phyloP scores from a whole-genome alignment of 2,113 vertebrate species.

The Coracopsis vasa region DNA sequence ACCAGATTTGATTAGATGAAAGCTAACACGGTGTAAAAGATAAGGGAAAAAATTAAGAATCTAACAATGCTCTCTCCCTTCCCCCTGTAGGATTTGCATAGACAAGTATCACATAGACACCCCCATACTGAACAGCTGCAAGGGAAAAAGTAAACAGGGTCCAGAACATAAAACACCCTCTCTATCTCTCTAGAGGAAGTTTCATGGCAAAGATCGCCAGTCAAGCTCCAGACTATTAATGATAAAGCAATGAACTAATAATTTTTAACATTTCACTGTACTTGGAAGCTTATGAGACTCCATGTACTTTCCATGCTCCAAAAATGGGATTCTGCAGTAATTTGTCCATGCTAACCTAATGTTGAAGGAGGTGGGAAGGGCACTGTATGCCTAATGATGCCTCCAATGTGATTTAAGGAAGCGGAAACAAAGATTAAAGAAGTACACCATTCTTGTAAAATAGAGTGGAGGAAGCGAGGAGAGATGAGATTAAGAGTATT shows the following conservation, averaged over 20 bases:
- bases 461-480: background rate
- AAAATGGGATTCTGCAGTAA: background rate
- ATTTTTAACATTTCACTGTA: background rate
- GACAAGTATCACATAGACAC: background rate
- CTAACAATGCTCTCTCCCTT: background rate
- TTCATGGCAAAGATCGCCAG: background rate
- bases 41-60: background rate
- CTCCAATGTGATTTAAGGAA: background rate
- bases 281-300: background rate
- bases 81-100: background rate
- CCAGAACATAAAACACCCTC: background rate
- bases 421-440: background rate
- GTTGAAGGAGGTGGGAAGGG: background rate
- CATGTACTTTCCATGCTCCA: background rate
- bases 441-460: background rate
- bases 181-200: background rate
- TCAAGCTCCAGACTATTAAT: background rate
- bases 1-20: slow-evolving; percentile 19
- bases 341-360: background rate
- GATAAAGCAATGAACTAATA: background rate
- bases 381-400: background rate
- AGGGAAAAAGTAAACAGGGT: background rate
- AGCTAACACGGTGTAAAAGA: background rate
- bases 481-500: background rate
- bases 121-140: background rate